A percentile compares a stretch with the other conserved stretches of the same genome.
Conservation (phyloP, 2,113 vertebrate genomes). For the Bubo scandiacus region DNA sequence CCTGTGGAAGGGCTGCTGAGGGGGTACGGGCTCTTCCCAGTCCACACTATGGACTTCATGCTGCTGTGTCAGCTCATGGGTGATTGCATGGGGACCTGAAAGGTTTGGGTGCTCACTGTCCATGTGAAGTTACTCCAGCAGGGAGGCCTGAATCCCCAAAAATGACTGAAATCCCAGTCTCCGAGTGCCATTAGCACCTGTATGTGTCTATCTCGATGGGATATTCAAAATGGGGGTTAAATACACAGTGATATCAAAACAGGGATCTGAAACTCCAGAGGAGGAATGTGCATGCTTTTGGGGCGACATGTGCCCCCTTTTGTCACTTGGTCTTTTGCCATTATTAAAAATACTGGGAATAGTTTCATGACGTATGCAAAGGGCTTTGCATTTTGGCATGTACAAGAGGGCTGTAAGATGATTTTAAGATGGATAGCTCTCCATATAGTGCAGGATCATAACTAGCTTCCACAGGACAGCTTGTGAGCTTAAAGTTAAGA, state of each 20-base stretch:
- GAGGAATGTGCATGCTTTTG: rapidly evolving
- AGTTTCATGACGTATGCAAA: neutral
- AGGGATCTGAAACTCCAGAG: neutral
- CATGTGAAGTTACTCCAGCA: neutral
- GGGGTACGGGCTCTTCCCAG: neutral
- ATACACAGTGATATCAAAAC: neutral
- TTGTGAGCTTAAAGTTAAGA: neutral
- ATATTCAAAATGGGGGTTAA: neutral
- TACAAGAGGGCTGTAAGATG: neutral
- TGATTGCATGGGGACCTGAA: neutral
- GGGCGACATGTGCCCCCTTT: neutral
- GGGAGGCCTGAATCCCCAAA: neutral
- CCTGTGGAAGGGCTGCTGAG: neutral
- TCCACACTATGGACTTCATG: rapidly evolving
- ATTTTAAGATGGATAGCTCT: neutral
- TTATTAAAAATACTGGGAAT: neutral
- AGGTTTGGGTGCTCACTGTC: neutral
- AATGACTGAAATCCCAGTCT: neutral
- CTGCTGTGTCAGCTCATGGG: rapidly evolving
- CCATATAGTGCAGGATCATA: neutral
- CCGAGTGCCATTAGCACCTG: neutral
- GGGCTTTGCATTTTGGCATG: neutral
- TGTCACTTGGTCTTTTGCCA: neutral
- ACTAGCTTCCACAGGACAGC: neutral
- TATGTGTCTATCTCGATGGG: neutral